Conservation (phyloP, 2,113 vertebrate genomes). For the Psilopsiagon aurifrons region DNA sequence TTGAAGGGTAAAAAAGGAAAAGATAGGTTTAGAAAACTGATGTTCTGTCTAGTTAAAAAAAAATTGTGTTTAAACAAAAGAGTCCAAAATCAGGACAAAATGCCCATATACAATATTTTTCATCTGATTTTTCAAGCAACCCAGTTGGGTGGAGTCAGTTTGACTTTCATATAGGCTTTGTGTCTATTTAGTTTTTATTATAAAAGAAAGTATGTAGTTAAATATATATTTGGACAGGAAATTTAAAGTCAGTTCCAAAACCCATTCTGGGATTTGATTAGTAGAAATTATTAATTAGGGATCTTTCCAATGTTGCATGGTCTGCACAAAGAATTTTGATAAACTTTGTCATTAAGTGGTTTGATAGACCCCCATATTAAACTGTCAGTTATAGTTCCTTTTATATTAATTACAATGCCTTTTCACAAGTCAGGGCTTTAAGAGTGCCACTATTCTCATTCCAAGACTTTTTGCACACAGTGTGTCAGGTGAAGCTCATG, state of each 20-base stretch:
- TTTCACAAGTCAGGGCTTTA: not conserved
- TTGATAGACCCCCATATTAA: not conserved
- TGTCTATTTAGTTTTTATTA: not conserved
- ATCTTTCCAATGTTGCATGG: not conserved
- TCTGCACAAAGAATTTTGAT: not conserved
- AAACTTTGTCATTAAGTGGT: not conserved
- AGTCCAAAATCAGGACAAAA: not conserved
- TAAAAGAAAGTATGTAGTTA: not conserved
- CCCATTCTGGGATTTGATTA: not conserved
- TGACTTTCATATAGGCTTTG: not conserved
- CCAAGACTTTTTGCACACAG: not conserved
- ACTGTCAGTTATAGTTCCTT: not conserved
- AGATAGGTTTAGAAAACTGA: accelerated
- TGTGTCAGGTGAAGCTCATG: not conserved
- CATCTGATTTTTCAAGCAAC: not conserved
- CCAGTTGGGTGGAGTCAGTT: not conserved
- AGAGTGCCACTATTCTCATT: not conserved
- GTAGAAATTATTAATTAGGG: not conserved
- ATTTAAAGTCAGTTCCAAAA: not conserved
- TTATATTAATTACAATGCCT: not conserved
- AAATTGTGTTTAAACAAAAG: not conserved
- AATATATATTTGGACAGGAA: not conserved
- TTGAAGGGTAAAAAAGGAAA: not conserved
- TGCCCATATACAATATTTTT: not conserved
- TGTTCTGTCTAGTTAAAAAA: not conserved